Evolutionary conservation across 2,797 vertebrate species (phyloP).

Genomic region (Arvicola amphibius): DNA sequence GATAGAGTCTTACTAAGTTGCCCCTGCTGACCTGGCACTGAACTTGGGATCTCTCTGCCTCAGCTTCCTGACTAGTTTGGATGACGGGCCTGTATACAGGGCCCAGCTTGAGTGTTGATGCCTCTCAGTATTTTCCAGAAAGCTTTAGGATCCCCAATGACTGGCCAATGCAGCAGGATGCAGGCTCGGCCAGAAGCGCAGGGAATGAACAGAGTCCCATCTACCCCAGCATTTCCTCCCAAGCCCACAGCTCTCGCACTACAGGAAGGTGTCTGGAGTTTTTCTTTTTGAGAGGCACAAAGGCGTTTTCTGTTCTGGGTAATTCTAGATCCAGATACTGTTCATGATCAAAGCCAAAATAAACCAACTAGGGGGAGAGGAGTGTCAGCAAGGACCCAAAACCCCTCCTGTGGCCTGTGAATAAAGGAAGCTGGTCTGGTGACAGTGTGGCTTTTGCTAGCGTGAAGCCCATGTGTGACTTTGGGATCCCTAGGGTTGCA

Average conservation of each 20-base stretch:
- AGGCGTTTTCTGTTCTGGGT: slow-evolving; percentile 13
- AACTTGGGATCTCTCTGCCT: neutral
- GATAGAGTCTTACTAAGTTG: neutral
- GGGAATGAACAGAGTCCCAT: fast-evolving
- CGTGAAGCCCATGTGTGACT: neutral
- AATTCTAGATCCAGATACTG: neutral
- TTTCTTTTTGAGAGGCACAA: neutral
- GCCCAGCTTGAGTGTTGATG: neutral
- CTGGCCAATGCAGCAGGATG: neutral
- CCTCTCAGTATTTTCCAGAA: neutral
- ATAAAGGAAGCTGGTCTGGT: neutral
- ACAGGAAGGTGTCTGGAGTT: neutral
- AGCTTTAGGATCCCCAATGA: neutral
- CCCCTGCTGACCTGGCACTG: neutral
- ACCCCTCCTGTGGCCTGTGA: neutral
- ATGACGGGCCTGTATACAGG: neutral
- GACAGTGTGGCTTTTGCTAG: fast-evolving
- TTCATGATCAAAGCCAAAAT: slow-evolving; percentile 11
- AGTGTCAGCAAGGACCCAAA: neutral
- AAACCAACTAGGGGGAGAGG: neutral
- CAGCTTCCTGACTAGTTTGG: neutral
- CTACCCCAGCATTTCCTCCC: neutral
- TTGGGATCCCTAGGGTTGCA: neutral
- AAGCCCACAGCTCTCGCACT: neutral
- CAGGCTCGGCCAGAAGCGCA: fast-evolving